phyloP scores from a whole-genome alignment of 2,888 invertebrate genomes.

The Hydrotaea diabolus region DNA sequence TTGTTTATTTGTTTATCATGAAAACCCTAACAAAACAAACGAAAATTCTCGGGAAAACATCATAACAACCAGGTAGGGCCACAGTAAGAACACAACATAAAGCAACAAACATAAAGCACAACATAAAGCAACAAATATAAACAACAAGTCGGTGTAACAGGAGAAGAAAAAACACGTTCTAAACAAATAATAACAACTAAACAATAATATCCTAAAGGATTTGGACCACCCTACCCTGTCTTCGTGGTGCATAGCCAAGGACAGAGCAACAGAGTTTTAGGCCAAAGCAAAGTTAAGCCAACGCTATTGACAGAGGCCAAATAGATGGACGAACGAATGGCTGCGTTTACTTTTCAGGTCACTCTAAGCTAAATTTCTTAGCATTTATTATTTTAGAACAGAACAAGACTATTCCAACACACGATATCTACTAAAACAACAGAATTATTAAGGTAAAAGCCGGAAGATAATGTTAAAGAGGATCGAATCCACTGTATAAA shows the following conservation, averaged over 20 bases:
- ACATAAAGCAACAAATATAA: constrained; percentile 18
- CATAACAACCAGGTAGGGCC: not conserved
- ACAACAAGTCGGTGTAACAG: not conserved
- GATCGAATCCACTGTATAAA: no score
- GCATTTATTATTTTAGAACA: no score
- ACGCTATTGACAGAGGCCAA: no score
- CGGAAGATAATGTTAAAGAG: no score
- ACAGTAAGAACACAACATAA: not conserved
- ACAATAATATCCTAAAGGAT: not conserved
- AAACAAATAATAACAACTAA: not conserved
- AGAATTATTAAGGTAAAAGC: no score
- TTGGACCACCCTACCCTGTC: not conserved
- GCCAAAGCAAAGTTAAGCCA: not conserved
- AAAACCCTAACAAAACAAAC: constrained; percentile 49
- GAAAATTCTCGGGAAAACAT: constrained; percentile 41
- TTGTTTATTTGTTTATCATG: constrained; percentile 50
- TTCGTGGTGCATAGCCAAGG: not conserved
- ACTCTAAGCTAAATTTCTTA: no score
- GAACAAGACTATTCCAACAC: no score
- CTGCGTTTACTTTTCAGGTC: no score
- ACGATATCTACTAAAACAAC: no score
- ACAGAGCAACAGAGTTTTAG: not conserved
- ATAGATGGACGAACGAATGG: no score
- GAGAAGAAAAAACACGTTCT: constrained; percentile 6
- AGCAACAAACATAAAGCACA: not conserved